A percentile compares a stretch with the other conserved stretches of the same genome.
Evolutionary conservation across 2,113 vertebrate species (phyloP).

Genomic region (Eurypyga helias): DNA sequence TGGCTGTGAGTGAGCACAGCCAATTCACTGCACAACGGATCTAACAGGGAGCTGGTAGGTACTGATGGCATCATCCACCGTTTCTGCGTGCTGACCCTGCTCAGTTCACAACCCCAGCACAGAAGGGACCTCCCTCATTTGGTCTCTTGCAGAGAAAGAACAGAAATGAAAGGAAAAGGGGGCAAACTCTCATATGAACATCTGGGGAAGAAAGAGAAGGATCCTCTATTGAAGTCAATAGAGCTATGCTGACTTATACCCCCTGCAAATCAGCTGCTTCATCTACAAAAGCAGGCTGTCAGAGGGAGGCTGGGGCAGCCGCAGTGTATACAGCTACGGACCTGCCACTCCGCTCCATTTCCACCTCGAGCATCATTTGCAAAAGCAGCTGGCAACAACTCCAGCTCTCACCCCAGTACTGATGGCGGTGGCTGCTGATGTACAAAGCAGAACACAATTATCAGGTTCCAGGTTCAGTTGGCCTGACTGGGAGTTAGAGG

Average conservation of each 20-base stretch:
- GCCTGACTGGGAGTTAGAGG: not conserved
- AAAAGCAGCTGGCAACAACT: not conserved
- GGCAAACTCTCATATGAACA: fast-evolving
- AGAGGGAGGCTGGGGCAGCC: not conserved
- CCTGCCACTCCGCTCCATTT: not conserved
- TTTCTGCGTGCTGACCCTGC: not conserved
- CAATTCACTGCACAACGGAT: not conserved
- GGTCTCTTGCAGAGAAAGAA: not conserved
- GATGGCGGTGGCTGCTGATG: not conserved
- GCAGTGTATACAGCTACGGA: not conserved
- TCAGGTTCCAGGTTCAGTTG: not conserved
- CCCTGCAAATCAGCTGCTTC: not conserved
- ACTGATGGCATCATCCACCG: not conserved
- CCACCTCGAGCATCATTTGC: not conserved
- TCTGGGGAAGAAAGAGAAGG: not conserved
- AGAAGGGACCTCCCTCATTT: not conserved
- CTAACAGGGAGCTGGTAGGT: not conserved
- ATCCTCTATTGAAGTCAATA: not conserved
- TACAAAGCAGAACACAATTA: conserved; percentile 1
- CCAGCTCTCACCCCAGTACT: not conserved
- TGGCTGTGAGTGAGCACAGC: not conserved
- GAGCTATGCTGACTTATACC: not conserved
- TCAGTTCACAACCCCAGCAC: not conserved
- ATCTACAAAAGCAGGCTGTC: not conserved
- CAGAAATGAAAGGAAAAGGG: not conserved